These are phyloP conservation scores for Amazona vittata DNA, from an alignment of 2,113 vertebrate genomes.

Conservation along the genomic window DNA sequence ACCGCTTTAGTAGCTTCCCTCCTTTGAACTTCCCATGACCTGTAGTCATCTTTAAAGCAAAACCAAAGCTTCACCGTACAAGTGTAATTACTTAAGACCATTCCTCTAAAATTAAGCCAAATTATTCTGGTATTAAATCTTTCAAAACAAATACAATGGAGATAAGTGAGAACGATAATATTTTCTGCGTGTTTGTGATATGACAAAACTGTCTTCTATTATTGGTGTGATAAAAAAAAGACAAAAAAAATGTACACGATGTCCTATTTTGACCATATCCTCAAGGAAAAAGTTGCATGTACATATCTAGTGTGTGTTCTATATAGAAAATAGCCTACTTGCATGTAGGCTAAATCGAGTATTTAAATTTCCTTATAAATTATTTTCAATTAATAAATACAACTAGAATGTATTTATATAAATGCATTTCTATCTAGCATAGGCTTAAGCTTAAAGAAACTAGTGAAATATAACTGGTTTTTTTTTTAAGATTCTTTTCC, in stretches of 20 bases:
- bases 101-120: neutral
- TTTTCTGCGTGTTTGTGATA: neutral
- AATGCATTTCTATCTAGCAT: neutral
- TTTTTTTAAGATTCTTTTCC: neutral
- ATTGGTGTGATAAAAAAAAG: neutral
- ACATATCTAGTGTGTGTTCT: neutral
- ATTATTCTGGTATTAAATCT: neutral
- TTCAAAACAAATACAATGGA: neutral
- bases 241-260: neutral
- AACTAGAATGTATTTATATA: neutral
- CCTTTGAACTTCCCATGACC: conserved; percentile 75
- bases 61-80: neutral
- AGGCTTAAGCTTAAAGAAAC: neutral
- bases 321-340: neutral
- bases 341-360: neutral
- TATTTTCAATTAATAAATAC: neutral
- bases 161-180: neutral
- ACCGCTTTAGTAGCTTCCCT: conserved; percentile 72
- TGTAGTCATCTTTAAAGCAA: conserved; percentile 81
- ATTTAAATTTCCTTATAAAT: neutral
- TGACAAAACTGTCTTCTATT: neutral
- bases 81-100: neutral
- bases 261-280: neutral
- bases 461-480: neutral
- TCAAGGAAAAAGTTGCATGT: neutral